A percentile compares a stretch with the other conserved stretches of the same genome.
Conservation (phyloP, 2,888 invertebrate genomes). For the Idaea biselata region DNA sequence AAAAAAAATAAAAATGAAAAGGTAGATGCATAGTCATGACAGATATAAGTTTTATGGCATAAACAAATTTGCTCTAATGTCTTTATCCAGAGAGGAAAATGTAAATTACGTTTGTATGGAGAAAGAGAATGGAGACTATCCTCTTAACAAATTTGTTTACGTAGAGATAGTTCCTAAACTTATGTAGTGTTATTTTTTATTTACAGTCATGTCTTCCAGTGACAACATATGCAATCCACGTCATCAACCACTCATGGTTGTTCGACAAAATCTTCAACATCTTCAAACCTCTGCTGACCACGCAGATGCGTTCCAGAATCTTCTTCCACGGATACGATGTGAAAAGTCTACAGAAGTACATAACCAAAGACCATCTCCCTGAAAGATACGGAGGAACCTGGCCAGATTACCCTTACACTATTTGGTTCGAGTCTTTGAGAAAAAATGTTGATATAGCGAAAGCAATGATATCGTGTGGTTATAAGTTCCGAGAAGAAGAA, state of each 20-base stretch:
- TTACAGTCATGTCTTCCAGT: conserved; percentile 86
- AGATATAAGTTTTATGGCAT: too few relatives aligned
- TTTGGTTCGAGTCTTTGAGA: conserved; percentile 85
- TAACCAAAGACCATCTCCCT: conserved; percentile 85
- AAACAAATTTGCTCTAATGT: too few relatives aligned
- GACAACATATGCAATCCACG: conserved; percentile 86
- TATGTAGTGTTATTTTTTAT: too few relatives aligned
- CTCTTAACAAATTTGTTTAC: too few relatives aligned
- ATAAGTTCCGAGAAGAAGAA: conserved; percentile 76
- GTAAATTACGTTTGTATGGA: too few relatives aligned
- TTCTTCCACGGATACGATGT: conserved; percentile 87
- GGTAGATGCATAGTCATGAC: too few relatives aligned
- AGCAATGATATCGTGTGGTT: conserved; percentile 83
- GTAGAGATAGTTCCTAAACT: too few relatives aligned
- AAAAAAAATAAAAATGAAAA: too few relatives aligned
- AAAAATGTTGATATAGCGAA: conserved; percentile 80
- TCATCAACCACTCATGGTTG: conserved; percentile 90
- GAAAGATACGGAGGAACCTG: conserved; percentile 85
- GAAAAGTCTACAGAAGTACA: conserved; percentile 87
- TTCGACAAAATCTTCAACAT: conserved; percentile 89
- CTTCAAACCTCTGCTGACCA: conserved; percentile 87
- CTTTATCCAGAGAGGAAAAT: too few relatives aligned
- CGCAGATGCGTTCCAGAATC: conserved; percentile 83
- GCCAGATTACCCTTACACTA: conserved; percentile 86
- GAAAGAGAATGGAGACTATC: too few relatives aligned